Percentiles rank a stretch among this genome's conserved stretches.
phyloP scores from a whole-genome alignment of 2,888 invertebrate species.

The Glaucopsyche alexis region DNA sequence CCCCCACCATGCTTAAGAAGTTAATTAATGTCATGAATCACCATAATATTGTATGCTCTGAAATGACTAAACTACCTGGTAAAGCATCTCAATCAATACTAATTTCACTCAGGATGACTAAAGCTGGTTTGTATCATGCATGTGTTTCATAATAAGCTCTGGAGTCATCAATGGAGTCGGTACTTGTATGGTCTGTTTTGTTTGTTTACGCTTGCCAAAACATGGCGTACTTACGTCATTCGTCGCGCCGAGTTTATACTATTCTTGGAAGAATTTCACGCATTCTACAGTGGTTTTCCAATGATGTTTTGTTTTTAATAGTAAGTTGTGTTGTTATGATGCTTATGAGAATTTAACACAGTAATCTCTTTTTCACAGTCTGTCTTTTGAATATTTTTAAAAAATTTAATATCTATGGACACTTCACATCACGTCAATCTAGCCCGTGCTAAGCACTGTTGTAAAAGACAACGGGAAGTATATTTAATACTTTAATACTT shows the following conservation, averaged over 20 bases:
- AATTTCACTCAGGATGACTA: not conserved
- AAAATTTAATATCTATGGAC: too few relatives aligned
- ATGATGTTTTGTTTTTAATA: not conserved
- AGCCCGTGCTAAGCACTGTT: too few relatives aligned
- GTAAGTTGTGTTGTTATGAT: not conserved
- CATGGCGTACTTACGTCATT: conserved; percentile 30
- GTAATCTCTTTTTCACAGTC: too few relatives aligned
- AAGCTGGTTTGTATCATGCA: not conserved
- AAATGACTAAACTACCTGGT: not conserved
- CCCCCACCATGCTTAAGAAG: too few relatives aligned
- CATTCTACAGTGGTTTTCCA: not conserved
- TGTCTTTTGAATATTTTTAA: too few relatives aligned
- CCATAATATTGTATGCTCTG: not conserved
- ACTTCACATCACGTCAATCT: too few relatives aligned
- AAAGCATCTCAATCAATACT: not conserved
- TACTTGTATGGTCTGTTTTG: conserved; percentile 35
- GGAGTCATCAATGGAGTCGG: conserved; percentile 35
- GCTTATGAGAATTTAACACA: not conserved
- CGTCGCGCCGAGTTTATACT: conserved; percentile 18
- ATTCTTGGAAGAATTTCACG: conserved; percentile 26
- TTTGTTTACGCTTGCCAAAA: conserved; percentile 37
- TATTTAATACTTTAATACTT: too few relatives aligned
- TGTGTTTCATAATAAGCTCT: conserved; percentile 25
- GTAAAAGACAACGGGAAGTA: too few relatives aligned
- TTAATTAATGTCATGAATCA: not conserved